Base-by-base conservation (phyloP, 64 coral and sea anemone species). In the Orbicella faveolata region DNA sequence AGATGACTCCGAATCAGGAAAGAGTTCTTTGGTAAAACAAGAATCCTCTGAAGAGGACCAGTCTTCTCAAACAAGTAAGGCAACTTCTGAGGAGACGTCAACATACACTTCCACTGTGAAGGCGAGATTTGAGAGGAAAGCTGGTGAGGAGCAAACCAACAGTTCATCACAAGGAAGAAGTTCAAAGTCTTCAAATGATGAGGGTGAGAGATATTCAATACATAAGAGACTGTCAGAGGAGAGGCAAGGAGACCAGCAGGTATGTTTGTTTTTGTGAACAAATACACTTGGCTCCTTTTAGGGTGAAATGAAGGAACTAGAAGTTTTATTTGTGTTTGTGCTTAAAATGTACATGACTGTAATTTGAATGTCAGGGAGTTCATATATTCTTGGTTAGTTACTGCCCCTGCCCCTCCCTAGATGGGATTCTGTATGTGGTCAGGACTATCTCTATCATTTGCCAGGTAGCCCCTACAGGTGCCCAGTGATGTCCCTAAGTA, bases 71-170 rank as follows among this genome's bases (percentile, higher is more conserved):
- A 21, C 81, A 68, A 68, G 81, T 18, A 52, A 51, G 20, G 51
- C 89, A 15, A 77, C 90, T 9, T 64, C 63, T 69, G 90, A 92
- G 68, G 83, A 92, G 59, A 61, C 53, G 14, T 92, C 90, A 16
- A 72, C 70, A n/a, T 92, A 92, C 90, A 92, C 90, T 7, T 63
- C 83, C 34, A 61, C 74, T 76, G 90, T 92, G 13, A 92, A 92
- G 55, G 48, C 90, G 19, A 86, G 90, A 69, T 92, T 92, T 74
- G 90, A 92, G 39, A 61, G 59, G 35, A 92, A 87, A 44, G 83
- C 36, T 41, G 76, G 76, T n/a, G 75, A 63, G 3, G 90, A 92
- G 63, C 33, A 75, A 52, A 92, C 34, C 15, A 79, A 61, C 20
- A 84, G 57, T 25, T 69, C 81, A 41, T 68, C 81, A 19, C 80